Base-by-base conservation (phyloP, 1,140 invertebrate genomes). In the Hyposmocoma kahamanoa region DNA sequence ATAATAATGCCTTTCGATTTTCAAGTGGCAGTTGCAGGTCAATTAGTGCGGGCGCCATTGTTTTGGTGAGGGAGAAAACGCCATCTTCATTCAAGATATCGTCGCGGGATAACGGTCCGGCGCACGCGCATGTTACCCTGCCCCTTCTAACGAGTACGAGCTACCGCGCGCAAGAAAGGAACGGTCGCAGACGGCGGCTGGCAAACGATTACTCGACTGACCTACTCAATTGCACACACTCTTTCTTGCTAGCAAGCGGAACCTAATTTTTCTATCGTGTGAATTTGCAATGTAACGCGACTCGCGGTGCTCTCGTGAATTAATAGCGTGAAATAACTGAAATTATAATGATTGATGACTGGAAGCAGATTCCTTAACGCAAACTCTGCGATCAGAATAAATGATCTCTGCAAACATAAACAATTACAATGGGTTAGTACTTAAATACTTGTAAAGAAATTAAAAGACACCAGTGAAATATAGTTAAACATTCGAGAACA, bases 61-160 rank as follows among this genome's bases (percentile, higher is more conserved):
- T 84, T 82, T 77, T 82, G 76, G 73, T 68, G 75, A 74, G 81
- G 66, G 81, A 82, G 81, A 84, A 84, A 84, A 77, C 75, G 65
- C 73, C 67, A 78, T 79, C 72, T 81, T 75, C 81, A 84, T 84
- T 84, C 72, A 84, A 82, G 78, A 73, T 84, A 81, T 84, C 72
- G 73, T 59, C 62, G 72, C 60, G 66, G 71, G 67, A 77, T 82
- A 84, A 84, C 78, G 78, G 81, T 80, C 54, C 58, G 53, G 48
- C 63, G 71, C 74, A 72, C 67, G 75, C 74, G 72, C 59, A 65
- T 32, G 6, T 17, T 15, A 11, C 8, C 56, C 56, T 15, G 74
- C 74, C 47, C 62, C 36, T 51, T 71, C 71, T 8, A 28, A 41
- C 62, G 3, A 20, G 17, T 10, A 19, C 8, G 10, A 42, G 30